Evolutionary conservation across 2,113 vertebrate species (phyloP), one percentile per base, ranked within the genome.

Genomic region (Phainopepla nitens): DNA sequence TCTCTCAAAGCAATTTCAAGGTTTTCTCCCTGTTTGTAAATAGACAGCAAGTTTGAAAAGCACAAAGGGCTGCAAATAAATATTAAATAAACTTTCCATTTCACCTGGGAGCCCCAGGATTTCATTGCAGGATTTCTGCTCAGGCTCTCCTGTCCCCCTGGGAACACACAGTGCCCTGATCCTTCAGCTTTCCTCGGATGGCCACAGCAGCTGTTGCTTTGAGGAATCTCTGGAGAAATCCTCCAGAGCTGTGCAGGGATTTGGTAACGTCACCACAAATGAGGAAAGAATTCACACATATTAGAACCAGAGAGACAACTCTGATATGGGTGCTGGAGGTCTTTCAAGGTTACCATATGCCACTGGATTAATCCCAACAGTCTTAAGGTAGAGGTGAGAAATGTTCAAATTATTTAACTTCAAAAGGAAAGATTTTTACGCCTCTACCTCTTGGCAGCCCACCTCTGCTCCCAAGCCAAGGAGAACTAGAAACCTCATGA

Each of bases 351-450:
- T 93, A 88, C 64, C 75, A 56, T 23, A 73, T 62, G 72, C 82
- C 68, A 93, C 93, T 94, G 90, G 90, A 90, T 92, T 78, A 50
- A 81, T 88, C 79, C 92, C 90, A 97, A 75, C 57, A 78, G 73
- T 90, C 47, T 78, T 57, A 42, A 95, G 33, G 64, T 22, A 68
- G 85, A 93, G 90, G 92, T 84, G 92, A 93, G 93, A 96, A 96
- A 89, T 35, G 58, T 75, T 86, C n/a, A 58, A 93, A 90, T 90
- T 58, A 73, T 80, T 90, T 94, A 86, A 86, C 70, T 95, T 96
- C 79, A 95, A 96, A 96, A 80, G 82, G 51, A 51, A 79, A 87
- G 47, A 41, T 53, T 84, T 90, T 90, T 60, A 87, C 0, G 1
- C 82, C 80, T 78, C 85, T 90, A 10, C 60, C 22, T 83, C 56